These are phyloP conservation scores for Netelia inedita DNA, from an alignment of 2,888 invertebrate genomes.

Conservation along the genomic window DNA sequence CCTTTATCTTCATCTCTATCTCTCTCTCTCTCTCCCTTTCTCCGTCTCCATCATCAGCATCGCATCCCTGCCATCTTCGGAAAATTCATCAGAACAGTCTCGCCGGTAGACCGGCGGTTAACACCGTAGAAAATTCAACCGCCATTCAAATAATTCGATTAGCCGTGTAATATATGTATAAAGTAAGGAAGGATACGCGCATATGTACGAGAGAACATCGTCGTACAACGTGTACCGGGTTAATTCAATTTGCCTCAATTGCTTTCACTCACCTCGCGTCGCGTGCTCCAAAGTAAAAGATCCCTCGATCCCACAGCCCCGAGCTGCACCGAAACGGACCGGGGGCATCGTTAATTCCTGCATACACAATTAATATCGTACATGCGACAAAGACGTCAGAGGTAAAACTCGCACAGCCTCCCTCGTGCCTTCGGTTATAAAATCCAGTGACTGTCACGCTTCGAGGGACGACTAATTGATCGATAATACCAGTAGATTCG, in stretches of 20 bases:
- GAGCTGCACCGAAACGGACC: too few species aligned
- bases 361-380: constrained; percentile 23
- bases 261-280: too few species aligned
- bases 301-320: too few species aligned
- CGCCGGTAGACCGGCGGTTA: constrained; percentile 29
- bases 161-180: constrained; percentile 73
- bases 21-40: constrained; percentile 24
- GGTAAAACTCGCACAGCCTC: not conserved
- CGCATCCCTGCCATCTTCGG: constrained; percentile 50
- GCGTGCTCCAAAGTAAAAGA: too few species aligned
- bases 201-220: constrained; percentile 54
- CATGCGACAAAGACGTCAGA: not conserved
- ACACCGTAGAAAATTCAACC: constrained; percentile 71
- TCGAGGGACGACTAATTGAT: constrained; percentile 38
- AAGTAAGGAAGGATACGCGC: constrained; percentile 57
- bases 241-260: constrained; percentile 50
- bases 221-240: too few species aligned
- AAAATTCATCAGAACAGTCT: constrained; percentile 40
- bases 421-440: not conserved
- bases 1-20: constrained; percentile 5
- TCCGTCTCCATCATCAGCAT: constrained; percentile 28
- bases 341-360: constrained; percentile 26
- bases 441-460: constrained; percentile 45
- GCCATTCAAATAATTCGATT: constrained; percentile 78
- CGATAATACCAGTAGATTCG: constrained; percentile 1